Evolutionary conservation across 1,140 invertebrate genomes (phyloP).

Genomic region (Diabrotica undecimpunctata): DNA sequence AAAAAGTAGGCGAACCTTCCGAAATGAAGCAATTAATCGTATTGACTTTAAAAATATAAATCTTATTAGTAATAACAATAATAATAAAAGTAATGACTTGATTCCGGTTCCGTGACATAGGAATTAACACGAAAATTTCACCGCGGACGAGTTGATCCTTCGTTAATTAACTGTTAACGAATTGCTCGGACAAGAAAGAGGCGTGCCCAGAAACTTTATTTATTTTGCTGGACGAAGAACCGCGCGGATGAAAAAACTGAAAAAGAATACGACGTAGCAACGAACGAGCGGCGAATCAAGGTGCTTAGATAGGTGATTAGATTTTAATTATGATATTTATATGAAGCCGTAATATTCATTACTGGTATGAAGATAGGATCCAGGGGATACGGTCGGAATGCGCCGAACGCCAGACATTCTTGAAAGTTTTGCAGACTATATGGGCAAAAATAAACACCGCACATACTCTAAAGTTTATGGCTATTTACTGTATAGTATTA

Average conservation of each 20-base stretch:
- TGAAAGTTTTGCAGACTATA: too few relatives aligned
- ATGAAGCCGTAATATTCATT: not conserved
- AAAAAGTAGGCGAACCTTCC: not conserved
- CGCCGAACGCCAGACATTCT: too few relatives aligned
- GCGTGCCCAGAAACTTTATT: not conserved
- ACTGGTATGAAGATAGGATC: not conserved
- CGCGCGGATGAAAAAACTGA: too few relatives aligned
- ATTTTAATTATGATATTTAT: slow-evolving; percentile 3
- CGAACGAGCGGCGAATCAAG: not conserved
- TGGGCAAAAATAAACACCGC: too few relatives aligned
- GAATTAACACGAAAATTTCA: slow-evolving; percentile 1
- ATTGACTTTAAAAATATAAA: not conserved
- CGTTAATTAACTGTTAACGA: slow-evolving; percentile 1
- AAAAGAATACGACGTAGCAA: not conserved
- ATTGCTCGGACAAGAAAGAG: not conserved
- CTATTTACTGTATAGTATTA: too few relatives aligned
- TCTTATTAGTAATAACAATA: not conserved
- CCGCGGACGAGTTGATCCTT: not conserved
- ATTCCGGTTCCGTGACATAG: not conserved
- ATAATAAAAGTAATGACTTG: slow-evolving; percentile 3
- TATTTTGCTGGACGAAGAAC: too few relatives aligned
- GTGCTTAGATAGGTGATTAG: slow-evolving; percentile 1
- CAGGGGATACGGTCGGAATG: too few relatives aligned
- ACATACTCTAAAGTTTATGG: too few relatives aligned
- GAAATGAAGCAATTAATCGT: not conserved